Base-by-base conservation (phyloP, 2,888 invertebrate genomes). In the Dynastes tityus region DNA sequence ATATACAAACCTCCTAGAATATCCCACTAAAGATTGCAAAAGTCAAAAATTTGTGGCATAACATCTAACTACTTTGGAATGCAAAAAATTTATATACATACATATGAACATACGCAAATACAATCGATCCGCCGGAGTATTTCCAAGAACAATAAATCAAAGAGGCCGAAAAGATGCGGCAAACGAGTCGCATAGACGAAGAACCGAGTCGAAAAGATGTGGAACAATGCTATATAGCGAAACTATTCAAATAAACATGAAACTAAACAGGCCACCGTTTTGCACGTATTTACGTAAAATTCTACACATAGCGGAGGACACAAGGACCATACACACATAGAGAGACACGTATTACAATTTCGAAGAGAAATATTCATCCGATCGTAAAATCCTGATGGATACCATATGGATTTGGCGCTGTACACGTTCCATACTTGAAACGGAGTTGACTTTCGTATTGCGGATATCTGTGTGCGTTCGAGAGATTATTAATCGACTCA, bases 371-470 rank as follows among this genome's bases (percentile, higher is more conserved):
- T 55, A 55, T 55, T 37, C 55, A 37, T 29, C 65, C 76, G 53
- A 53, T 65, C 76, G 76, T 76, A 76, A 76, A 76, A 76, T 76
- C 32, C 49, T 76, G 76, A 76, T 32, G 63, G 49, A 65, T 65
- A 65, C 76, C 76, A 76, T 76, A 64, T 76, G 76, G 65, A 53
- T 67, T 64, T 64, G n/a, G 64, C 29, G 64, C 40, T 40, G 45
- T 45, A 61, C 22, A 22, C 22, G 22, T 27, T 61, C 11, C 61
- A 27, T 22, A 29, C 11, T 61, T 11, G 16, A 27, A 61, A 61
- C 53, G 5, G 9, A 11, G 16, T 29, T 29, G 29, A 29, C 61
- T n/a, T 61, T 61, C 27, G 11, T 29, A 29, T 61, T 61, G 6
- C 29, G 27, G 61, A 61, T 29, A 61, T 45, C 45, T 45, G 11